Percentiles rank a stretch among this genome's conserved stretches.
phyloP scores from a whole-genome alignment of 2,113 vertebrate genomes.

The Miniopterus natalensis region DNA sequence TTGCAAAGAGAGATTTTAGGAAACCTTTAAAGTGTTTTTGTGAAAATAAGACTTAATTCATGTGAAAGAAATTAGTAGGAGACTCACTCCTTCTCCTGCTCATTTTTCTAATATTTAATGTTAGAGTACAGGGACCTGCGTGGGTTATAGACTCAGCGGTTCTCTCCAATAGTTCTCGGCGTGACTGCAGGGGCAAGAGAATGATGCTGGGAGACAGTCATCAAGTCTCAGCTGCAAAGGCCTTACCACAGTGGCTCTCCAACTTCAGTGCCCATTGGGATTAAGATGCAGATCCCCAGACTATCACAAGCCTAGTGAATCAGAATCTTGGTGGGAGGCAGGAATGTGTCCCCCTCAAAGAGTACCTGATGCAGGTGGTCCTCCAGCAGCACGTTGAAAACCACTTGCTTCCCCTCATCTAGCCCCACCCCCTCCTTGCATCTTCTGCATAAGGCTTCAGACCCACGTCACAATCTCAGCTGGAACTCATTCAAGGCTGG shows the following conservation, averaged over 20 bases:
- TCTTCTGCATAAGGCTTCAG: neutral
- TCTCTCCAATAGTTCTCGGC: neutral
- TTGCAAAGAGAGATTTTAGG: neutral
- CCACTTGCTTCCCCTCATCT: neutral
- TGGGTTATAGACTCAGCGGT: neutral
- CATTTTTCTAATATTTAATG: conserved; percentile 24
- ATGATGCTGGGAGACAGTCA: neutral
- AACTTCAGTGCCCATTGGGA: neutral
- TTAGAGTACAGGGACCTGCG: neutral
- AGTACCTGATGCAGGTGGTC: neutral
- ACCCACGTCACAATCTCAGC: no score
- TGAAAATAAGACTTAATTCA: conserved; percentile 17
- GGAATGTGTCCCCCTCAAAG: neutral
- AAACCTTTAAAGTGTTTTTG: neutral
- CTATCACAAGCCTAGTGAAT: neutral
- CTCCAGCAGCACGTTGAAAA: neutral
- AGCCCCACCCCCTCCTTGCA: neutral
- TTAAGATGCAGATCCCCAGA: neutral
- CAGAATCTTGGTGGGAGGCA: neutral
- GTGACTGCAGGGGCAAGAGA: neutral
- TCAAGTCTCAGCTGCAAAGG: neutral
- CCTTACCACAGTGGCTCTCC: neutral
- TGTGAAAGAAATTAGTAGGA: neutral
- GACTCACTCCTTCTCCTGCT: neutral
- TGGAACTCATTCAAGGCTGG: neutral